Percentiles rank a stretch among this genome's conserved stretches.
Conservation (phyloP, 2,113 vertebrate genomes). For the Campylorhamphus procurvoides region DNA sequence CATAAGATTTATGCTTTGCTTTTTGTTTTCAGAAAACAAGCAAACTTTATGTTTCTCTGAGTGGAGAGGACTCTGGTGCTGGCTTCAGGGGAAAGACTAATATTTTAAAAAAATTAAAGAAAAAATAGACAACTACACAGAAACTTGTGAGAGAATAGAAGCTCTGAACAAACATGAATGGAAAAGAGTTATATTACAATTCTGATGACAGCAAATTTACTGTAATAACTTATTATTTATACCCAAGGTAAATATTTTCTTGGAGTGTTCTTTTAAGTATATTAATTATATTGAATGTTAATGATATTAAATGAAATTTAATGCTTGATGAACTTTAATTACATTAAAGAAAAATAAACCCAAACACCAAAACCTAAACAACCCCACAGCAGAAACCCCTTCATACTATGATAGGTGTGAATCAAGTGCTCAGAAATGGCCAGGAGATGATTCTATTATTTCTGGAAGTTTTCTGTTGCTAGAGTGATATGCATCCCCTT, state of each 20-base stretch:
- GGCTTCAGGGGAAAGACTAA: not conserved
- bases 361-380: too few relatives aligned
- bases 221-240: not conserved
- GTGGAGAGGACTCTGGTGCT: not conserved
- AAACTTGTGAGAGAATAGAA: not conserved
- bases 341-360: too few relatives aligned
- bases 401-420: not conserved
- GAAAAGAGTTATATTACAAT: not conserved
- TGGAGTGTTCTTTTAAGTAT: not conserved
- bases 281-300: not conserved
- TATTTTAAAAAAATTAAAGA: not conserved
- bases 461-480: not conserved
- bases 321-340: not conserved
- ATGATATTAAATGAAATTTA: not conserved
- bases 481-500: not conserved
- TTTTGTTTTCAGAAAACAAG: not conserved
- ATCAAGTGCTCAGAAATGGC: not conserved
- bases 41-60: not conserved
- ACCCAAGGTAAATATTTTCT: not conserved
- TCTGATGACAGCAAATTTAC: not conserved
- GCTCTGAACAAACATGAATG: not conserved
- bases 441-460: not conserved
- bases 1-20: not conserved
- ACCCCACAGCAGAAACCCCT: not conserved
- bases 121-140: not conserved